Evolutionary conservation across 1,140 invertebrate species (phyloP), one percentile per base, ranked within the genome.

Genomic region (Neuroterus valhalla): DNA sequence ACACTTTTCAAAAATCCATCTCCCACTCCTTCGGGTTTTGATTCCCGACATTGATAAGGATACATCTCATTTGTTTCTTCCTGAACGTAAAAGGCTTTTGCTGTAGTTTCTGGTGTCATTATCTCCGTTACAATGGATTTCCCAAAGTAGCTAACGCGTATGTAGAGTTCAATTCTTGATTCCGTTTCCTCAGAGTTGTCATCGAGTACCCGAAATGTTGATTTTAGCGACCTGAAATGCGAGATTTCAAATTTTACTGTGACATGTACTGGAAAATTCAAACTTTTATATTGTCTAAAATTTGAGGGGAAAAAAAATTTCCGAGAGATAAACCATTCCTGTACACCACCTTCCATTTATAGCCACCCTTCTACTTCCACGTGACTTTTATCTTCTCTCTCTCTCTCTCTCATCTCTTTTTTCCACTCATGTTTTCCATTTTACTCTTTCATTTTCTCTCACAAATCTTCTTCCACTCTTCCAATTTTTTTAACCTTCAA

Each of bases 41-140:
- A 8, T 44, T 86, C 81, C 2, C 74, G 76, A 38, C 80, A 83
- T 17, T 83, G 81, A 74, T 88, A 88, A 1, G 75, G 71, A n/a
- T 76, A 38, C n/a, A 14, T 43, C 38, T 83, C 71, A 44, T 81
- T 83, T 4, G 44, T 78, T 10, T 88, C 82, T 44, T 83, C 82
- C 15, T 81, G 80, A 1, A 71, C 82, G 45, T 81, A 80, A 43
- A 86, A 87, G 21, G 68, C 48, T 3, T 26, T 52, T 5, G 21
- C 11, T 2, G 45, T 55, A 43, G 46, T 66, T 50, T 38, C 45
- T 0, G 70, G 71, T 1, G 6, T 23, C 15, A 84, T 73, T 38
- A 87, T 78, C 66, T 89, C 85, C 6, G 86, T 87, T 15, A 86
- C 77, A 26, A 89, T 71, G 17, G 83, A 84, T 19, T 81, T 80